These are phyloP conservation scores for Calliopum simillimum DNA, from an alignment of 2,888 invertebrate genomes.

Conservation along the genomic window DNA sequence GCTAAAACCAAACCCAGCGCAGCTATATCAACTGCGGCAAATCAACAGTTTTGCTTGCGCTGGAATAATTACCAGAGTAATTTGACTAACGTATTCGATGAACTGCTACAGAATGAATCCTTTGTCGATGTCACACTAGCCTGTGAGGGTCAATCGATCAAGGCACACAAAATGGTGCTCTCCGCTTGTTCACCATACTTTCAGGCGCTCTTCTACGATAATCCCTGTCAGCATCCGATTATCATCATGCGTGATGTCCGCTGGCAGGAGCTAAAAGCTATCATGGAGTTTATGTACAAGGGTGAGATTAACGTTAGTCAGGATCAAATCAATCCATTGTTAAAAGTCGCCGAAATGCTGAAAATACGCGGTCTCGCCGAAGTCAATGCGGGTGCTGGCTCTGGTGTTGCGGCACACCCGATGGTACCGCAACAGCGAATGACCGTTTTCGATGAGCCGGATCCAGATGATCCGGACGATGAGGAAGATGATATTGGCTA, in stretches of 20 bases:
- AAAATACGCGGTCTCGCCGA: conserved; percentile 90
- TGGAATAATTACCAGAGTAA: conserved; percentile 96
- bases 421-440: conserved; percentile 60
- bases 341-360: conserved; percentile 87
- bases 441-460: conserved; percentile 60
- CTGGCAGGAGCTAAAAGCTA: conserved; percentile 89
- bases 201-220: conserved; percentile 89
- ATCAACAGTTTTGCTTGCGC: conserved; percentile 88
- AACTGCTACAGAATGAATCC: conserved; percentile 87
- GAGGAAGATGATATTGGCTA: conserved; percentile 42
- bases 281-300: conserved; percentile 95
- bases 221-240: conserved; percentile 93
- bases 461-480: conserved; percentile 73
- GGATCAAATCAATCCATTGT: conserved; percentile 87
- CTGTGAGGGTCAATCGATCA: conserved; percentile 90
- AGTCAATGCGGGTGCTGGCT: conserved; percentile 69
- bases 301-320: conserved; percentile 95
- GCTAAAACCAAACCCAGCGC: conserved; percentile 34
- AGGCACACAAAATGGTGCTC: conserved; percentile 93
- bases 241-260: conserved; percentile 92
- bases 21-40: conserved; percentile 35
- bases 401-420: conserved; percentile 47
- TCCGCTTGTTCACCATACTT: conserved; percentile 95
- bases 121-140: conserved; percentile 93
- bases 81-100: conserved; percentile 83